These are phyloP conservation scores for Mylabris sibirica DNA, from an alignment of 2,888 invertebrate genomes.

Conservation along the genomic window DNA sequence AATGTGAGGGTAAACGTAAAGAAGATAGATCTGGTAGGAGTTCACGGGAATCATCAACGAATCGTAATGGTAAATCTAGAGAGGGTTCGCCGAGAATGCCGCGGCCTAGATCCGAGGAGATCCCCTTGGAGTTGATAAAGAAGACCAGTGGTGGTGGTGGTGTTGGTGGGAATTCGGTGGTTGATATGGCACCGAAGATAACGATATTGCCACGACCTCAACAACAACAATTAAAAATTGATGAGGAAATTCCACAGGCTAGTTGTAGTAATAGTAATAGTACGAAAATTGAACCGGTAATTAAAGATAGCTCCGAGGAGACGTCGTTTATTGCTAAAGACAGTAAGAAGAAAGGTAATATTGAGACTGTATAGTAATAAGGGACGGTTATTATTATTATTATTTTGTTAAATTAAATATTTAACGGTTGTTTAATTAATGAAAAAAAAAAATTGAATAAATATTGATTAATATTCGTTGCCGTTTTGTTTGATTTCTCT, in stretches of 20 bases:
- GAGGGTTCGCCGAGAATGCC: constrained; percentile 78
- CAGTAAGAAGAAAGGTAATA: constrained; percentile 58
- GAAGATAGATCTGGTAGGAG: constrained; percentile 41
- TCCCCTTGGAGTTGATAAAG: constrained; percentile 81
- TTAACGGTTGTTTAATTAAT: neutral
- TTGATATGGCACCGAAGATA: constrained; percentile 59
- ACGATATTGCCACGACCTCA: constrained; percentile 62
- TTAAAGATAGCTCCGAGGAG: constrained; percentile 68
- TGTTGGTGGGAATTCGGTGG: constrained; percentile 61
- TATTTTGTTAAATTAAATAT: constrained; percentile 10
- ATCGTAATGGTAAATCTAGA: constrained; percentile 64
- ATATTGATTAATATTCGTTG: neutral
- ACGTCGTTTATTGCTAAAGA: constrained; percentile 78
- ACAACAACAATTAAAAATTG: constrained; percentile 50
- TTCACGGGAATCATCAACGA: constrained; percentile 44
- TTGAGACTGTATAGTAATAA: constrained; percentile 63
- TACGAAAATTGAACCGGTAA: constrained; percentile 12
- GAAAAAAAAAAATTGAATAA: neutral
- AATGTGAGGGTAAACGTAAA: constrained; percentile 35
- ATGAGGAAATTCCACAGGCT: constrained; percentile 33
- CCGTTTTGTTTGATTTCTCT: neutral
- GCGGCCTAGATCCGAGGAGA: constrained; percentile 79
- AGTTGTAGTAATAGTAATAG: neutral
- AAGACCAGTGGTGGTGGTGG: too few species aligned
- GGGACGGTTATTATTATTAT: constrained; percentile 10